Evolutionary conservation across 1,140 invertebrate genomes (phyloP), one percentile per base, ranked within the genome.

Genomic region (Lasioglossum baleicum): DNA sequence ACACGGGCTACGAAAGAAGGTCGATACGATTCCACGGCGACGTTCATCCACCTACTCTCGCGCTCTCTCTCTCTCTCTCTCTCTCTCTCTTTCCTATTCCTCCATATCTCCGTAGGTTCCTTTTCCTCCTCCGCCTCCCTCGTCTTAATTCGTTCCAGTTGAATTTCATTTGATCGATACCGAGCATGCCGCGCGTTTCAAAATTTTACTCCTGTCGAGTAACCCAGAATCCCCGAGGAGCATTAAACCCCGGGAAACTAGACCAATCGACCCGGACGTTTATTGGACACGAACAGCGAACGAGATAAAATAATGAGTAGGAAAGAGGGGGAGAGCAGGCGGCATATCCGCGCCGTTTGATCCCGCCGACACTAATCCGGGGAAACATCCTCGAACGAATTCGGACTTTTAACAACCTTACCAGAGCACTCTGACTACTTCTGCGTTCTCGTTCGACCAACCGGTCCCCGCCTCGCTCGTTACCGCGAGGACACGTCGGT

Each of bases 131-230:
- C 17, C 44, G 8, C 13, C 20, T 40, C 31, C 31, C 69, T 51
- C 69, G 44, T 77, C 58, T 53, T 77, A 71, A 77, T 77, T 77
- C 53, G 67, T 53, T 35, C 61, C 51, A 17, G 20, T 17, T 44
- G 56, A 48, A 20, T 26, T 51, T 44, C 2, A 8, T 2, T 44
- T 53, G 67, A 77, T 63, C 58, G 58, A 63, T 71, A 44, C 20
- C 17, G 5, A 6, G 7, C 56, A 48, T 48, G 20, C 56, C 3
- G 56, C 56, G 7, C 56, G 51, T 58, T 58, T 58, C 7, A 58
- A n/a, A 58, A 58, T 58, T 58, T 58, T n/a, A 58, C 56, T 58
- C 7, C 56, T n/a, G 56, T n/a, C 56, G 56, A 58, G n/a, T 58
- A n/a, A 58, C n/a, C 17, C n/a, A 8, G 56, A 20, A 58, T 58